A percentile compares a stretch with the other conserved stretches of the same genome.
Evolutionary conservation across 2,113 vertebrate genomes (phyloP).

Genomic region (Telmatochromis sp.): DNA sequence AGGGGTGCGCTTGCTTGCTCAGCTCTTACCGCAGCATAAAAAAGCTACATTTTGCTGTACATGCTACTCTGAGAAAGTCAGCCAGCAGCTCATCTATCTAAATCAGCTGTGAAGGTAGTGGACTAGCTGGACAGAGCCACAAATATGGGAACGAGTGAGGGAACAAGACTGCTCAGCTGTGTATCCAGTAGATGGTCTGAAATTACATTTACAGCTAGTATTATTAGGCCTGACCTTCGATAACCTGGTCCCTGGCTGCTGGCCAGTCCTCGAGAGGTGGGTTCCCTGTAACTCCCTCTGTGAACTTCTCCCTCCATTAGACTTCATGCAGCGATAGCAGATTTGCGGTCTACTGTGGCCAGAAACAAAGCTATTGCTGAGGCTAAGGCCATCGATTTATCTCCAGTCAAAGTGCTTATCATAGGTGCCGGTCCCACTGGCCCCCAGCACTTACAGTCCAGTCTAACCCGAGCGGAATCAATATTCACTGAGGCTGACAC

Average conservation of each 20-base stretch:
- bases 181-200: not conserved
- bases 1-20: not conserved
- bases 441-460: slow-evolving; percentile 50
- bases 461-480: slow-evolving; percentile 41
- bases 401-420: slow-evolving; percentile 63
- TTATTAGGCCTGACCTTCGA: slow-evolving; percentile 7
- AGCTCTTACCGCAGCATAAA: not conserved
- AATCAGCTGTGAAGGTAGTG: not conserved
- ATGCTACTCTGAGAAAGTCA: not conserved
- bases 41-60: not conserved
- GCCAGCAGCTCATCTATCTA: not conserved
- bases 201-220: not conserved
- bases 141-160: not conserved
- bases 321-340: slow-evolving; percentile 31
- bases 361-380: not conserved
- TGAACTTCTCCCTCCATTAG: slow-evolving; percentile 13
- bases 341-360: slow-evolving; percentile 11
- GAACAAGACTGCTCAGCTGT: not conserved
- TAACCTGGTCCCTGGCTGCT: not conserved
- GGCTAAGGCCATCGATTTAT: slow-evolving; percentile 37
- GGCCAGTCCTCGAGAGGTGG: not conserved
- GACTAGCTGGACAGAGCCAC: not conserved
- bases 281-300: not conserved
- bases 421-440: slow-evolving; percentile 31
- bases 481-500: slow-evolving; percentile 40